These are phyloP conservation scores for Montipora capricornis DNA, from an alignment of 64 coral and sea anemone species.

Conservation along the genomic window DNA sequence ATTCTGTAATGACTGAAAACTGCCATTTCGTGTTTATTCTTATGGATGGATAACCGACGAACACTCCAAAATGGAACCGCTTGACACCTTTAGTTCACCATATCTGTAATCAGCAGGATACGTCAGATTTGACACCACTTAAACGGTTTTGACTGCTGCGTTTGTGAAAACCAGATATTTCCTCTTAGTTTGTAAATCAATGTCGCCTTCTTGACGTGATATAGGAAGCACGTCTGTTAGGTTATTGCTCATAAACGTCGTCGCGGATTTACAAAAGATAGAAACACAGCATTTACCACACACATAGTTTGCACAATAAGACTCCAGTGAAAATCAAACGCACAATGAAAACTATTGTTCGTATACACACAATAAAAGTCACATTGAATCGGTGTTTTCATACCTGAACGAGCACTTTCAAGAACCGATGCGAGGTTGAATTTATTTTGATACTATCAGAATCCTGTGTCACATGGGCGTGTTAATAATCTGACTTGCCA, in stretches of 20 bases:
- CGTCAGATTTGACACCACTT: constrained; percentile 34
- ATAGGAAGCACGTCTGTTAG: constrained; percentile 35
- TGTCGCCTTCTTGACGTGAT: constrained; percentile 27
- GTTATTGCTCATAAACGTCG: constrained; percentile 51
- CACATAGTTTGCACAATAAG: constrained; percentile 39
- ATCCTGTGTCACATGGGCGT: constrained; percentile 32
- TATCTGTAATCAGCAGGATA: constrained; percentile 44
- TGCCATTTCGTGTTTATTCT: not conserved
- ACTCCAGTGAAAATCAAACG: not conserved
- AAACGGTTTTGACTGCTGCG: constrained; percentile 21
- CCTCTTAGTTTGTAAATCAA: constrained; percentile 42
- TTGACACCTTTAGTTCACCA: constrained; percentile 14
- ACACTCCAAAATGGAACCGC: not conserved
- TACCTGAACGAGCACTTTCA: constrained; percentile 29
- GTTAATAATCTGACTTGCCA: constrained; percentile 48
- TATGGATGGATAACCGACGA: not conserved
- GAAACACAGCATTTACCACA: constrained; percentile 40
- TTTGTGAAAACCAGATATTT: constrained; percentile 45
- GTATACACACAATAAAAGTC: constrained; percentile 22
- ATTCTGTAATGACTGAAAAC: not conserved
- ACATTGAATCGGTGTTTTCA: constrained; percentile 23
- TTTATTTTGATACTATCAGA: constrained; percentile 55
- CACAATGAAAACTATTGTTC: constrained; percentile 34
- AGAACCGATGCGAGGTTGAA: constrained; percentile 9
- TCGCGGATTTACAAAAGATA: constrained; percentile 40